Evolutionary conservation across 2,888 invertebrate genomes (phyloP), one percentile per base, ranked within the genome.

Genomic region (Priocnemis perturbator): DNA sequence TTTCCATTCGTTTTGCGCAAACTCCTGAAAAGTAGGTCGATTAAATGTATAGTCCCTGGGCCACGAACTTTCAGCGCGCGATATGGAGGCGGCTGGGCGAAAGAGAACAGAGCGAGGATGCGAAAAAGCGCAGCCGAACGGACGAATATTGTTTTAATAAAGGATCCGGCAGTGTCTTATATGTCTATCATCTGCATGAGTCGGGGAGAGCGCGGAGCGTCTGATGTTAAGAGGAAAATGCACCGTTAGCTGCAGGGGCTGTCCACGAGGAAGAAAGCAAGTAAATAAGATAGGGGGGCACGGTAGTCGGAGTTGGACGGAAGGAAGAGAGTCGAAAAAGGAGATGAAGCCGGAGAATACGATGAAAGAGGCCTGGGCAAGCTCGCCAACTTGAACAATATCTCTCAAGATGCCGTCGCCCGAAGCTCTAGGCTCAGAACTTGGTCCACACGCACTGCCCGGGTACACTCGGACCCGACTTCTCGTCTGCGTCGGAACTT

Each of bases 341-440:
- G 20, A 59, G 53, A 37, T 61, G 60, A 62, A 17, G 45, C 11
- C 21, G 50, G 60, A 50, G 73, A 73, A 73, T 55, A 69, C 65
- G 70, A 74, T 71, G 75, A 69, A 68, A 67, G 67, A 61, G 67
- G 67, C 64, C 76, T 59, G 72, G 44, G 1, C 48, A 19, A 60
- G 67, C 71, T 66, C 74, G 66, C 79, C 78, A 82, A 81, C 79
- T 83, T 76, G 76, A 81, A 82, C 81, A 83, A 81, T 83, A 82
- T 83, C 79, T 81, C 73, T 78, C 73, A 78, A 82, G 83, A 83
- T 79, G 81, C 78, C 70, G 70, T 66, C 70, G 76, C 73, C 69
- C 65, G 60, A 67, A 75, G 76, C 67, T 69, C 77, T 77, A 79
- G 76, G 74, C 82, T 82, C 74, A 76, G 71, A 83, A 82, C 74